A percentile compares a stretch with the other conserved stretches of the same genome.
Evolutionary conservation across 1,140 invertebrate genomes (phyloP).

Genomic region (Chionoecetes opilio): DNA sequence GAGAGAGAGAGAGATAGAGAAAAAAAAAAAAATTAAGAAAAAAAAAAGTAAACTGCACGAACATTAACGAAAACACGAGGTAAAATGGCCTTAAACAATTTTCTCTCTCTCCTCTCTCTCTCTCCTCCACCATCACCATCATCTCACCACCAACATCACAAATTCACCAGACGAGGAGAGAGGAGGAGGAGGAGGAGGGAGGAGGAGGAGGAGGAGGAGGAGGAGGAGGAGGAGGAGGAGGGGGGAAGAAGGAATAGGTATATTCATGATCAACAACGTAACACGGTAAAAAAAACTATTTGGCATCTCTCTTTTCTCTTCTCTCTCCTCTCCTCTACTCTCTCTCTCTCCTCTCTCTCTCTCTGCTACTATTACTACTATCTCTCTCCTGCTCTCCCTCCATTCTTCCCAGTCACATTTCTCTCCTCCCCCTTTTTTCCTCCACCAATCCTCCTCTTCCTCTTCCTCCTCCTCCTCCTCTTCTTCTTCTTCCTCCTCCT

Average conservation of each 20-base stretch:
- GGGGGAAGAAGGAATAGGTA: background rate
- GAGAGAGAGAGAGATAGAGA: background rate
- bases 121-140: background rate
- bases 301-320: too few species aligned
- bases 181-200: background rate
- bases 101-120: slow-evolving; percentile 2
- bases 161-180: background rate
- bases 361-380: too few species aligned
- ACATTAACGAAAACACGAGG: background rate
- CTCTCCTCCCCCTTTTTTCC: background rate
- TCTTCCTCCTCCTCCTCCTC: background rate
- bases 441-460: background rate
- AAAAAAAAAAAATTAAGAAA: background rate
- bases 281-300: too few species aligned
- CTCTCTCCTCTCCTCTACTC: too few species aligned
- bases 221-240: background rate
- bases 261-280: background rate
- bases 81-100: too few species aligned
- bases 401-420: too few species aligned
- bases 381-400: too few species aligned
- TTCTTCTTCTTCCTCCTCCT: background rate
- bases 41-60: background rate
- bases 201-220: background rate
- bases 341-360: too few species aligned
- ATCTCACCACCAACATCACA: background rate